phyloP scores from a whole-genome alignment of 2,888 invertebrate genomes.

The Rhogogaster chlorosoma region DNA sequence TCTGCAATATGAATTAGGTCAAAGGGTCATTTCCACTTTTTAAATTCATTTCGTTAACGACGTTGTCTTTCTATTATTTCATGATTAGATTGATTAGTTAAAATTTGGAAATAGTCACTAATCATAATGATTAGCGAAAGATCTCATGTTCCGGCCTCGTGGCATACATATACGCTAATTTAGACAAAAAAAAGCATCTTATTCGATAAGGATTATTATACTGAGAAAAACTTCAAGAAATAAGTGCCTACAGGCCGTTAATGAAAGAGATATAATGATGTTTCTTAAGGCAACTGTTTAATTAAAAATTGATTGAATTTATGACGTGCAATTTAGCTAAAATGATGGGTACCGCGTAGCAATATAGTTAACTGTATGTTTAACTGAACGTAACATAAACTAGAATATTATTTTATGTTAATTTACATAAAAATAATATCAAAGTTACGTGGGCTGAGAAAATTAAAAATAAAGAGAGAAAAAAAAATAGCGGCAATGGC shows the following conservation, averaged over 20 bases:
- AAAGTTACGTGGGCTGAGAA: background rate
- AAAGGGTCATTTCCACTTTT: background rate
- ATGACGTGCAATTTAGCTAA: constrained; percentile 30
- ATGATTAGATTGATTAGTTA: background rate
- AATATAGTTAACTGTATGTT: constrained; percentile 20
- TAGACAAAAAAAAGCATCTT: background rate
- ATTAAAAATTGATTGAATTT: constrained; percentile 23
- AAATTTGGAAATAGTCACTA: background rate
- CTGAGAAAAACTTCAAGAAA: constrained; percentile 27
- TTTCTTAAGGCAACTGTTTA: constrained; percentile 42
- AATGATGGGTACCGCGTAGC: background rate
- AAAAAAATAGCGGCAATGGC: background rate
- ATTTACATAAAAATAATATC: background rate
- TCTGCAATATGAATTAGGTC: constrained; percentile 15
- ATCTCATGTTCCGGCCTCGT: background rate
- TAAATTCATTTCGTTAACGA: background rate
- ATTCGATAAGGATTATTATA: constrained; percentile 27
- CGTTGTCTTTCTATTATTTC: background rate
- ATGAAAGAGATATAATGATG: constrained; percentile 27
- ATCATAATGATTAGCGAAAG: background rate
- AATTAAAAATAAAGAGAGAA: background rate
- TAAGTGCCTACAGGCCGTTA: constrained; percentile 51
- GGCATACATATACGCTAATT: background rate
- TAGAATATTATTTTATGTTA: constrained; percentile 33
- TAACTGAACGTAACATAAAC: background rate